Evolutionary conservation across 2,113 vertebrate genomes (phyloP).

Genomic region (Thamnaconus septentrionalis): DNA sequence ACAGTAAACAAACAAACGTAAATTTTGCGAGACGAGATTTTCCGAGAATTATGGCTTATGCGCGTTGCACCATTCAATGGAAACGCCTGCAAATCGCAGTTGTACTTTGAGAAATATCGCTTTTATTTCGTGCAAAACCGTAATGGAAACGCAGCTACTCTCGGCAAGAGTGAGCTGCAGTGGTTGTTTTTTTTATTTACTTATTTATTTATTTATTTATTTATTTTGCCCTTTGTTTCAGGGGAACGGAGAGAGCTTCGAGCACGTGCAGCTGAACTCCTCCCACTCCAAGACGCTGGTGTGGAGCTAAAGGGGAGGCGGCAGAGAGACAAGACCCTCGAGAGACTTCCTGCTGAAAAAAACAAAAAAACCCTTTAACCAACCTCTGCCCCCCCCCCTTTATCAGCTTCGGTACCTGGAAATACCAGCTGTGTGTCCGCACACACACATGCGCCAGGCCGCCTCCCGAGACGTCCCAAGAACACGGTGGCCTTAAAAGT

Average conservation of each 20-base stretch:
- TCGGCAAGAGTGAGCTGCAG: no score
- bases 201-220: no score
- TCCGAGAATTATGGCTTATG: no score
- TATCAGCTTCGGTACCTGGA: constrained; percentile 47
- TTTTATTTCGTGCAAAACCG: no score
- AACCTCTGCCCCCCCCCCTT: constrained; percentile 27
- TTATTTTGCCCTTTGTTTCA: constrained; percentile 58
- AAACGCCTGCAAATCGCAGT: no score
- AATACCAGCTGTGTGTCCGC: constrained; percentile 28
- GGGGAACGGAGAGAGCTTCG: constrained; percentile 90
- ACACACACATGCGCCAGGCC: constrained; percentile 18
- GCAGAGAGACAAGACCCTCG: constrained; percentile 20
- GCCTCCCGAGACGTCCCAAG: constrained; percentile 35
- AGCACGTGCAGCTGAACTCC: constrained; percentile 93
- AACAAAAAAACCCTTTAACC: constrained; percentile 38
- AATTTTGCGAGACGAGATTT: no score
- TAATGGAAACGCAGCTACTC: no score
- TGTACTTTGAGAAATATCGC: no score
- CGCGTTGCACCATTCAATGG: no score
- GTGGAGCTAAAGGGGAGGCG: constrained; percentile 68
- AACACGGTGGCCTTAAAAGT: constrained; percentile 59
- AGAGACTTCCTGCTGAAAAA: constrained; percentile 32
- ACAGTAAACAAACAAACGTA: no score
- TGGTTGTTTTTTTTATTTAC: constrained; percentile 17
- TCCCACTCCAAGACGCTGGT: constrained; percentile 87